Evolutionary conservation across 2,113 vertebrate species (phyloP).

Genomic region (Sclerurus mexicanus): DNA sequence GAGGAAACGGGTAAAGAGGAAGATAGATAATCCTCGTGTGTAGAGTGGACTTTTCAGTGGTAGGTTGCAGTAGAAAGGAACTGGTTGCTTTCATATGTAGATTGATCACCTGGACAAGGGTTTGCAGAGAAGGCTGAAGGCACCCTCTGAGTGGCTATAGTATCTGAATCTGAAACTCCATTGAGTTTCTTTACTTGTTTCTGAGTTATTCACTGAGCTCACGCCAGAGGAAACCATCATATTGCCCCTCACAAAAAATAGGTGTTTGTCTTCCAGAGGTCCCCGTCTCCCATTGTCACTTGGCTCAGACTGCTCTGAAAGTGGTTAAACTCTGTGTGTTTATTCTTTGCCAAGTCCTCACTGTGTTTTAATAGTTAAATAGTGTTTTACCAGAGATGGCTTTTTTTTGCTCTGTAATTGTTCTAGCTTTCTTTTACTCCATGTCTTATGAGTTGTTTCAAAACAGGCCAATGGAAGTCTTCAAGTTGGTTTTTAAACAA

Average conservation of each 20-base stretch:
- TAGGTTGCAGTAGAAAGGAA: neutral
- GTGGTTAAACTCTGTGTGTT: neutral
- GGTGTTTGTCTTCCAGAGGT: neutral
- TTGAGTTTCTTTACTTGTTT: neutral
- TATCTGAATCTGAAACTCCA: neutral
- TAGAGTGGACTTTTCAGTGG: neutral
- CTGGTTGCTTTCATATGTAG: neutral
- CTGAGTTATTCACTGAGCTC: neutral
- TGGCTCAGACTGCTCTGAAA: neutral
- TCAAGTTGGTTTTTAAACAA: conserved; percentile 29
- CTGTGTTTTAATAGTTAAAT: neutral
- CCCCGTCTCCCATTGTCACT: neutral
- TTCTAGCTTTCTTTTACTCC: conserved; percentile 1
- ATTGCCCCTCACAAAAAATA: neutral
- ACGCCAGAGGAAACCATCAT: neutral
- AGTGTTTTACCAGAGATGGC: neutral
- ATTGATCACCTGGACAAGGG: neutral
- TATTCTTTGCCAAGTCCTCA: neutral
- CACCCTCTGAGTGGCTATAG: neutral
- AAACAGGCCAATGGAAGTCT: conserved; percentile 9
- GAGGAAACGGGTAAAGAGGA: neutral
- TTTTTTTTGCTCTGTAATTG: neutral
- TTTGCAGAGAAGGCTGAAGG: neutral
- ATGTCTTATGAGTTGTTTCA: conserved; percentile 2
- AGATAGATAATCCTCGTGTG: neutral